phyloP scores from a whole-genome alignment of 2,888 invertebrate genomes.

The Oligia latruncula region DNA sequence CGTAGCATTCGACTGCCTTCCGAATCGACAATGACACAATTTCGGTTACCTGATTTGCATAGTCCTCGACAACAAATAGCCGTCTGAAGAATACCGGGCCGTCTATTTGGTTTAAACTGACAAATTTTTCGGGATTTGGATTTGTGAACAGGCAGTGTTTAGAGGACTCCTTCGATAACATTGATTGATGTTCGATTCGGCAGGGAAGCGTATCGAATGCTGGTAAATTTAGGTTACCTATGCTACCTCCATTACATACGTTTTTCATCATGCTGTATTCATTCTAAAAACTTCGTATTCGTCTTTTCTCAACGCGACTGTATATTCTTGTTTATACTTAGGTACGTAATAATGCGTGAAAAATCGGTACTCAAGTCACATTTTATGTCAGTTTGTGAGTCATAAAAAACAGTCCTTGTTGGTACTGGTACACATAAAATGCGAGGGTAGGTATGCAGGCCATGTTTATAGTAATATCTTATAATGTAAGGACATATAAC shows the following conservation, averaged over 20 bases:
- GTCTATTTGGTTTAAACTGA: neutral
- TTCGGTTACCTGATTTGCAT: neutral
- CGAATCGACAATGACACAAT: neutral
- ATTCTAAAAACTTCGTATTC: constrained; percentile 29
- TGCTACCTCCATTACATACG: neutral
- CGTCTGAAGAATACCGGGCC: neutral
- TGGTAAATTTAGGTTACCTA: neutral
- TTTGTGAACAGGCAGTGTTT: neutral
- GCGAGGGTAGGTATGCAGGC: constrained; percentile 47
- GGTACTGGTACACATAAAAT: constrained; percentile 55
- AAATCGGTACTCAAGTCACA: constrained; percentile 66
- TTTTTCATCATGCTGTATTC: constrained; percentile 1
- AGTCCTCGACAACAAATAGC: neutral
- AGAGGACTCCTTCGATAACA: neutral
- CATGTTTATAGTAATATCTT: constrained; percentile 58
- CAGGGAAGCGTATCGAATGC: neutral
- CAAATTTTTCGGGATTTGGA: neutral
- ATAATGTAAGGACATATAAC: constrained; percentile 47
- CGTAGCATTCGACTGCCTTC: neutral
- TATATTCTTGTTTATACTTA: constrained; percentile 58
- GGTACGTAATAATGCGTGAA: constrained; percentile 67
- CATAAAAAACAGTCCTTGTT: constrained; percentile 63
- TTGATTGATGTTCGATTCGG: neutral
- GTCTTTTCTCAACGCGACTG: constrained; percentile 29
- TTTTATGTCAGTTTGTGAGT: constrained; percentile 65